phyloP scores from a whole-genome alignment of 2,888 invertebrate species.

The Tenthredo mesomela region DNA sequence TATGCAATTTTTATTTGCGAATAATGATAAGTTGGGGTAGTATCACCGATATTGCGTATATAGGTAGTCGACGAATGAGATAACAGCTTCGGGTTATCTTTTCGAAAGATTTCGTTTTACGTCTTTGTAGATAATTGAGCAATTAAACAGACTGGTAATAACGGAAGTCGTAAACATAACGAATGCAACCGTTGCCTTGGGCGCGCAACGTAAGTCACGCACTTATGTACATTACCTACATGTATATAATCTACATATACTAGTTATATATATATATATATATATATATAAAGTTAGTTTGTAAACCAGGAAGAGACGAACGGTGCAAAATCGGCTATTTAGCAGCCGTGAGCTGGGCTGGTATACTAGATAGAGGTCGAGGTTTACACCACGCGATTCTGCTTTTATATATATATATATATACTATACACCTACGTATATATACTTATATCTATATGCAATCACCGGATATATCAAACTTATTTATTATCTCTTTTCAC shows the following conservation, averaged over 20 bases:
- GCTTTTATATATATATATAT: background rate
- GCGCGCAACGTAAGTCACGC: constrained; percentile 24
- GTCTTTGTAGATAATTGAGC: constrained; percentile 60
- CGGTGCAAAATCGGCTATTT: constrained; percentile 64
- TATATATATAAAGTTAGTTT: background rate
- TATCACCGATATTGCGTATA: background rate
- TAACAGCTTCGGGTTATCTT: constrained; percentile 14
- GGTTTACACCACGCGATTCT: background rate
- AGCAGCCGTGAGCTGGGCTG: constrained; percentile 47
- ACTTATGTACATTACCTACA: background rate
- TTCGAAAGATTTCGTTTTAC: constrained; percentile 54
- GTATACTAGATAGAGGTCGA: background rate
- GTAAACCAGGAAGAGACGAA: constrained; percentile 74
- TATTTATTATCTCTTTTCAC: constrained; percentile 48
- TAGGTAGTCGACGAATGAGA: background rate
- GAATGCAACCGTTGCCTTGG: constrained; percentile 56
- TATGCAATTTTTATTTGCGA: too few species aligned
- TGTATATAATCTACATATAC: constrained; percentile 18
- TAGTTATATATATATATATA: background rate
- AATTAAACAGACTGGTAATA: constrained; percentile 59
- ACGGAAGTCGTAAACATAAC: constrained; percentile 62
- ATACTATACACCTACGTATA: background rate
- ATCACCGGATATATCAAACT: constrained; percentile 22
- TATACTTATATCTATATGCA: background rate
- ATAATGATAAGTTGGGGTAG: background rate